Evolutionary conservation across 1,140 invertebrate genomes (phyloP).

Genomic region (Steinernema khuongi): DNA sequence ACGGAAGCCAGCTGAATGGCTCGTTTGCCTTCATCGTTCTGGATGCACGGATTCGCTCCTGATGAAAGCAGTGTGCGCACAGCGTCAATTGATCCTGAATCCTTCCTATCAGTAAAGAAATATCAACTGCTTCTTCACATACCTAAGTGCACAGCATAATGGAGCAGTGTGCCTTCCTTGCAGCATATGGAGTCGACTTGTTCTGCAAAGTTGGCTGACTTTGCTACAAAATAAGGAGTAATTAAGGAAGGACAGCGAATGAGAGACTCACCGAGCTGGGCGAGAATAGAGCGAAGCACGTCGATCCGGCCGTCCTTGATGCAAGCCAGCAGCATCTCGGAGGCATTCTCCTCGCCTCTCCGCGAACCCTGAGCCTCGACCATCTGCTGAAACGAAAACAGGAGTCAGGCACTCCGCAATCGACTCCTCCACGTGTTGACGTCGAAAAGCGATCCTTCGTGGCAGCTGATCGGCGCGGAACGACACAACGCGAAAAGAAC

Average conservation of each 20-base stretch:
- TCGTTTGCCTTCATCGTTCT: constrained; percentile 32
- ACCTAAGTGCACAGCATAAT: constrained; percentile 38
- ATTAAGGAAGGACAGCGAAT: background rate
- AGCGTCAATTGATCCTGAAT: constrained; percentile 32
- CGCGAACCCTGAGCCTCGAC: background rate
- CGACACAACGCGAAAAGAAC: too few relatives aligned
- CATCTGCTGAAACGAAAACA: background rate
- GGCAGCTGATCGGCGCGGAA: too few relatives aligned
- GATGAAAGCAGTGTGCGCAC: constrained; percentile 32
- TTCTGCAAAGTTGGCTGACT: constrained; percentile 25
- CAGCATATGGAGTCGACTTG: constrained; percentile 20
- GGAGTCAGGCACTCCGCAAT: background rate
- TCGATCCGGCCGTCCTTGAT: constrained; percentile 36
- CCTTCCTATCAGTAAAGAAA: background rate
- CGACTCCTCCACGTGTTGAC: too few relatives aligned
- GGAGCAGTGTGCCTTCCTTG: constrained; percentile 30
- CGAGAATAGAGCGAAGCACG: constrained; percentile 35
- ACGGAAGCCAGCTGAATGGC: constrained; percentile 18
- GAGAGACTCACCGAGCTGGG: constrained; percentile 30
- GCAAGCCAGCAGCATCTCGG: constrained; percentile 27
- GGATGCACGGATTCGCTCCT: constrained; percentile 34
- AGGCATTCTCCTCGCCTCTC: constrained; percentile 26
- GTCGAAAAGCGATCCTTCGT: too few relatives aligned
- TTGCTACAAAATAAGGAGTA: constrained; percentile 19
- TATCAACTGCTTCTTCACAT: background rate